Percentiles rank a stretch among this genome's conserved stretches.
Evolutionary conservation across 2,797 vertebrate genomes (phyloP).

Genomic region (Hemitrygon akajei): DNA sequence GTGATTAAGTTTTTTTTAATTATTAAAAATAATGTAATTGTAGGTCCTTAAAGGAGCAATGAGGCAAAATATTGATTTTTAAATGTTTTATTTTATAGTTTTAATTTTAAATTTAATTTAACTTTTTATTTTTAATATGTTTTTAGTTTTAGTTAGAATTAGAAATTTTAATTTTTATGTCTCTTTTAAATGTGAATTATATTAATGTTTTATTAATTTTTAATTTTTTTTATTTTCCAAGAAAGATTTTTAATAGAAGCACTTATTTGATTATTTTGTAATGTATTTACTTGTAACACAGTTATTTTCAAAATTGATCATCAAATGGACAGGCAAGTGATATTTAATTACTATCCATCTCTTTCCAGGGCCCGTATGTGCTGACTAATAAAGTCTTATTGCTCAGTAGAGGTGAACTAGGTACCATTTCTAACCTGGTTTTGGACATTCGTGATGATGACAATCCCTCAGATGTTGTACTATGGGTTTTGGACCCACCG

Average conservation of each 20-base stretch:
- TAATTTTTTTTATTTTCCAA: neutral
- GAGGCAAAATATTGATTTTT: neutral
- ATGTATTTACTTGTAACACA: neutral
- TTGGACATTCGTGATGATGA: slow-evolving; percentile 76
- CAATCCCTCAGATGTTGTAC: slow-evolving; percentile 73
- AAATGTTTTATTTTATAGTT: neutral
- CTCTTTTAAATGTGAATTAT: too few relatives aligned
- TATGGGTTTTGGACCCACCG: slow-evolving; percentile 72
- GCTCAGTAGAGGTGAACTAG: slow-evolving; percentile 55
- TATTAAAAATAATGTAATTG: neutral
- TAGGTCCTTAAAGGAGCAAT: neutral
- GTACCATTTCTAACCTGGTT: slow-evolving; percentile 58
- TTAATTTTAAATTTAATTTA: too few relatives aligned
- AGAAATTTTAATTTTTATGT: too few relatives aligned
- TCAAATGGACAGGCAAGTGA: neutral
- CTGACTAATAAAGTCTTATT: slow-evolving; percentile 62
- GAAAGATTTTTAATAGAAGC: neutral
- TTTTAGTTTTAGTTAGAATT: too few relatives aligned
- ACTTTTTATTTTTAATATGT: too few relatives aligned
- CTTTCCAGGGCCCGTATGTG: slow-evolving; percentile 68
- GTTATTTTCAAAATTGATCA: neutral
- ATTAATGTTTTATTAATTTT: neutral
- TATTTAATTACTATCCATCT: slow-evolving; percentile 35
- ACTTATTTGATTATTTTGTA: neutral
- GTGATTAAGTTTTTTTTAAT: neutral